These are phyloP conservation scores for Dorcus parallelipipedus DNA, from an alignment of 2,888 invertebrate genomes.

Conservation along the genomic window DNA sequence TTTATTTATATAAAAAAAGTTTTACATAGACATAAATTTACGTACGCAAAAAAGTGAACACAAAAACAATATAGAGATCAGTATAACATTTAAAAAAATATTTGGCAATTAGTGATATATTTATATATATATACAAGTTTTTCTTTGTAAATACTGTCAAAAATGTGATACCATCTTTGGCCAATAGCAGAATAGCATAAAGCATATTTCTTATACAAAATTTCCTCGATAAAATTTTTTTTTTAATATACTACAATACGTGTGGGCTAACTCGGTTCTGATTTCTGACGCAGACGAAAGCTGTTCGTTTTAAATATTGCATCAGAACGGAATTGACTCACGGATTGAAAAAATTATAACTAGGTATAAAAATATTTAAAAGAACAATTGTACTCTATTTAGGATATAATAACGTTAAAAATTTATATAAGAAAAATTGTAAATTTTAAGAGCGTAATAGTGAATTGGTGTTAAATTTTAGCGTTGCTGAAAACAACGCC, in stretches of 20 bases:
- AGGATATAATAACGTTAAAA: slow-evolving; percentile 16
- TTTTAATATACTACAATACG: no score
- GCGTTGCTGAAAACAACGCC: background rate
- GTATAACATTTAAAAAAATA: background rate
- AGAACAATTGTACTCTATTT: slow-evolving; percentile 30
- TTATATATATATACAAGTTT: background rate
- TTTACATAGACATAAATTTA: background rate
- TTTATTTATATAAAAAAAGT: background rate
- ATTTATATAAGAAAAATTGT: slow-evolving; percentile 17
- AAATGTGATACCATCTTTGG: slow-evolving; percentile 19
- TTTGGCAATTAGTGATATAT: background rate
- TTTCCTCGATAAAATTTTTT: slow-evolving; percentile 7
- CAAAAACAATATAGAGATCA: slow-evolving; percentile 1
- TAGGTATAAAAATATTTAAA: slow-evolving; percentile 32
- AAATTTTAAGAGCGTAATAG: slow-evolving; percentile 16
- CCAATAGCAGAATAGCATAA: slow-evolving; percentile 16
- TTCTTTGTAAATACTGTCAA: slow-evolving; percentile 17
- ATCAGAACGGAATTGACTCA: no score
- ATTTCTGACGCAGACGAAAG: no score
- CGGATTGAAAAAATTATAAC: slow-evolving; percentile 27
- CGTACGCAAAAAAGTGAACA: background rate
- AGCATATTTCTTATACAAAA: slow-evolving; percentile 12
- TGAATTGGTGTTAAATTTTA: slow-evolving; percentile 14
- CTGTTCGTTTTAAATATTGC: no score
- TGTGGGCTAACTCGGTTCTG: no score